These are phyloP conservation scores for Drosophila parthenogenetica DNA, from an alignment of 2,888 invertebrate species.

Conservation along the genomic window DNA sequence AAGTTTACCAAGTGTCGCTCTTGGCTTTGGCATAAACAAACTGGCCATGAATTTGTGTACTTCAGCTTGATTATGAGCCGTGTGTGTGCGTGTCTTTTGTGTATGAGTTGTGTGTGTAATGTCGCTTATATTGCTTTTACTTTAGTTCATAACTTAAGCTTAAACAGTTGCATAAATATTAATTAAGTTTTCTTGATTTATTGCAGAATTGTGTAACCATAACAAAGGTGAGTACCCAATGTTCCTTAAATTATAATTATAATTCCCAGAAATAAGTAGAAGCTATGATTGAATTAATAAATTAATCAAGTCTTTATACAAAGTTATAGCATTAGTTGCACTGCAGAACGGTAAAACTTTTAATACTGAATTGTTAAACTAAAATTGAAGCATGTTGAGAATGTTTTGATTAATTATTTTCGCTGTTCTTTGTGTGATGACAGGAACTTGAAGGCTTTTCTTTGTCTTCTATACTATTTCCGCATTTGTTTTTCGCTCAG, in stretches of 20 bases:
- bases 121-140: conserved; percentile 20
- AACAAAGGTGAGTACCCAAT: conserved; percentile 51
- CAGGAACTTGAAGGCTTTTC: not conserved
- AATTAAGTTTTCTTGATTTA: conserved; percentile 32
- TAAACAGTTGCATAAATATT: conserved; percentile 26
- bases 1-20: conserved; percentile 49
- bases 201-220: conserved; percentile 47
- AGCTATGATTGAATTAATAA: too few relatives aligned
- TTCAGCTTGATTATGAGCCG: conserved; percentile 20
- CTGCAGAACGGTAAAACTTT: conserved; percentile 41
- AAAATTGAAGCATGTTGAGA: conserved; percentile 30
- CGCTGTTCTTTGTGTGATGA: not conserved
- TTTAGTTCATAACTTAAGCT: conserved; percentile 13
- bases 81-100: not conserved
- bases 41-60: conserved; percentile 49
- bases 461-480: not conserved
- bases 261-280: too few relatives aligned
- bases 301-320: too few relatives aligned
- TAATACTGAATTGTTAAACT: conserved; percentile 30
- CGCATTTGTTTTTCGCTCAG: conserved; percentile 1
- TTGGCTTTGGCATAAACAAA: conserved; percentile 55
- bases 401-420: conserved; percentile 3
- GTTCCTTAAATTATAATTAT: not conserved
- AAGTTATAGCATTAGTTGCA: not conserved
- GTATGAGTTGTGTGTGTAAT: not conserved